Conservation (phyloP, 2,797 vertebrate genomes). For the Heterohyrax brucei region DNA sequence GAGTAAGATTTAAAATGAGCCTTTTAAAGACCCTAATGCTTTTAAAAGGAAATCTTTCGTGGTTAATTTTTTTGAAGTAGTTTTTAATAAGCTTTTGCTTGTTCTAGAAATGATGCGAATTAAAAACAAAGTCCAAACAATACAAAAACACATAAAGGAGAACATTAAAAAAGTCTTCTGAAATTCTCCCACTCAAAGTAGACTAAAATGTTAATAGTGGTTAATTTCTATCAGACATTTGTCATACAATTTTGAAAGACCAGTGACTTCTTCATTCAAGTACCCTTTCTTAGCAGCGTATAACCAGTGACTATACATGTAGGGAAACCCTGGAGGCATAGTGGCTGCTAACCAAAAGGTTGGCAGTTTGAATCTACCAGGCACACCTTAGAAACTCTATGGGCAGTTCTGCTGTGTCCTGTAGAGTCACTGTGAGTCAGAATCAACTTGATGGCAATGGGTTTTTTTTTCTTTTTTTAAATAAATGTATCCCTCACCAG, state of each 20-base stretch:
- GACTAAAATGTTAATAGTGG: slow-evolving; percentile 47
- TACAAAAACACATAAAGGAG: slow-evolving; percentile 50
- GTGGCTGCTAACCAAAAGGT: too few species aligned
- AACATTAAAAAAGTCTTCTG: not conserved
- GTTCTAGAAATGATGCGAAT: slow-evolving; percentile 31
- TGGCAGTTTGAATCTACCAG: too few species aligned
- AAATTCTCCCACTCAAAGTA: slow-evolving; percentile 21
- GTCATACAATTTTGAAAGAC: not conserved
- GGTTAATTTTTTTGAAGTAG: slow-evolving; percentile 60
- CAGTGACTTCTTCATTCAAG: too few species aligned
- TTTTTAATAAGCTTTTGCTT: slow-evolving; percentile 50
- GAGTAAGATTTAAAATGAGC: slow-evolving; percentile 50
- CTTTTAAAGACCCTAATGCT: slow-evolving; percentile 41
- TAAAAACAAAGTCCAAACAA: not conserved
- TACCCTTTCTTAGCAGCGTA: too few species aligned
- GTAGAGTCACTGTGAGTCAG: too few species aligned
- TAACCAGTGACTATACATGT: too few species aligned
- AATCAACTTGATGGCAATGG: too few species aligned
- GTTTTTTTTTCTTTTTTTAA: too few species aligned
- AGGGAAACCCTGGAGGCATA: too few species aligned
- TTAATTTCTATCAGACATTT: slow-evolving; percentile 46
- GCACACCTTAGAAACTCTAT: too few species aligned
- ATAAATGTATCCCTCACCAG: too few species aligned
- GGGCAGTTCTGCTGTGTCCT: too few species aligned
- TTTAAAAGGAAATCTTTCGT: slow-evolving; percentile 54